Evolutionary conservation across 2,113 vertebrate species (phyloP), one percentile per base, ranked within the genome.

Genomic region (Tringa solitaria): DNA sequence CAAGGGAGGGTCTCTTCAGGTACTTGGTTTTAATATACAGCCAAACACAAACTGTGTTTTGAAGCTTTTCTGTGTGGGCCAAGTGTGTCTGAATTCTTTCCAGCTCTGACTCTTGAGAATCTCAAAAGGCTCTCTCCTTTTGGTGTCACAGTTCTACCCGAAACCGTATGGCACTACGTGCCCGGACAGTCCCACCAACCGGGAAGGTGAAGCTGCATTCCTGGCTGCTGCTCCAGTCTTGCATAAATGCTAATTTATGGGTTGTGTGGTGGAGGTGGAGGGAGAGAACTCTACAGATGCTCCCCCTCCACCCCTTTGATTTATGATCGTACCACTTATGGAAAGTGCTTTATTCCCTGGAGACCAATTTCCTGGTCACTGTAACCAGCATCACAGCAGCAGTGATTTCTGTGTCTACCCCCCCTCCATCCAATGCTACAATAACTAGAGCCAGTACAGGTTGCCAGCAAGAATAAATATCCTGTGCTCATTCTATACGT

Each of bases 401-500:
- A 7, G 17, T 12, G 22, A 2, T 22, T 82, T 73, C 37, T 46
- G 46, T 86, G 41, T 80, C 43, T 21, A 16, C 43, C 30, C 46
- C 27, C 11, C 16, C 8, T 45, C 59, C 7, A 26, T 12, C 76
- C 63, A 73, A 3, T 11, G 2, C 33, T 33, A 4, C 14, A 5
- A 4, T 32, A 60, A 54, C 51, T 46, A 20, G 37, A 80, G 46
- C 10, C 39, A 50, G 56, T 37, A 5, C 28, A 72, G 39, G 35
- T 46, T 92, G 68, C 78, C 72, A 80, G 67, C 32, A 22, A 54
- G 28, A 32, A 48, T 60, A 37, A 59, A 35, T 21, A 13, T n/a
- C 10, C 41, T 72, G n/a, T 63, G 28, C 63, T 86, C 30, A 3
- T 77, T 69, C 83, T 23, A 0, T 35, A 19, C 0, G 0, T 30